Base-by-base conservation (phyloP, 2,113 vertebrate genomes). In the Chamaea fasciata region DNA sequence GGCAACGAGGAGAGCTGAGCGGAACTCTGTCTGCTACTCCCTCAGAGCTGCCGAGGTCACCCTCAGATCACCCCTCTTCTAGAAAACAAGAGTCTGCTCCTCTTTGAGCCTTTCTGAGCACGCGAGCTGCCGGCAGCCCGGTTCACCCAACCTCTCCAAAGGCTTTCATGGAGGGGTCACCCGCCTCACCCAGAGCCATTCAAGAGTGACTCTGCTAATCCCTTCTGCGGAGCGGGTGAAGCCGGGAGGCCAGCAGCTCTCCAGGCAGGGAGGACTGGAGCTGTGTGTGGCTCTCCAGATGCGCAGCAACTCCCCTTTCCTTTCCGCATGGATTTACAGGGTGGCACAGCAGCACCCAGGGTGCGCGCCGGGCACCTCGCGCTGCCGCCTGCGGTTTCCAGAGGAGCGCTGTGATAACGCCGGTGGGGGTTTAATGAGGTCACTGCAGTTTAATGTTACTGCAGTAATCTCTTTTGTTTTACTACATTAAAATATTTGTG, bases 381-480 rank as follows among this genome's bases (percentile, higher is more conserved):
- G 0, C 39, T 0, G 2, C 87, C 7, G 0, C 3, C 0, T 5
- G 5, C 0, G 1, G 56, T 18, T 89, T 76, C 80, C 77, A 7
- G 37, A 80, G 31, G 5, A 13, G n/a, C 2, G 1, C 11, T 9
- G 5, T 28, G 93, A 33, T 75, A 31, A 89, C 79, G 49, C 49
- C 1, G 0, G 59, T 8, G 70, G 87, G 74, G 79, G 79, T 77
- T 90, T 93, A 95, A 93, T 80, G 95, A 95, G 95, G 95, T 96
- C 86, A 77, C 92, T 81, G 95, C 95, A 92, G 92, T 93, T 93
- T 93, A 83, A 94, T 74, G 86, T 83, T 81, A 35, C 96, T 93
- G 96, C 92, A 80, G 96, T 90, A 85, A 95, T 95, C 94, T 94
- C 96, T 95, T 96, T 94, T 96, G 96, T 94, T 96, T 96, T 96